Evolutionary conservation across 2,797 vertebrate species (phyloP), one percentile per base, ranked within the genome.

Genomic region (Pseudochirops corinnae): DNA sequence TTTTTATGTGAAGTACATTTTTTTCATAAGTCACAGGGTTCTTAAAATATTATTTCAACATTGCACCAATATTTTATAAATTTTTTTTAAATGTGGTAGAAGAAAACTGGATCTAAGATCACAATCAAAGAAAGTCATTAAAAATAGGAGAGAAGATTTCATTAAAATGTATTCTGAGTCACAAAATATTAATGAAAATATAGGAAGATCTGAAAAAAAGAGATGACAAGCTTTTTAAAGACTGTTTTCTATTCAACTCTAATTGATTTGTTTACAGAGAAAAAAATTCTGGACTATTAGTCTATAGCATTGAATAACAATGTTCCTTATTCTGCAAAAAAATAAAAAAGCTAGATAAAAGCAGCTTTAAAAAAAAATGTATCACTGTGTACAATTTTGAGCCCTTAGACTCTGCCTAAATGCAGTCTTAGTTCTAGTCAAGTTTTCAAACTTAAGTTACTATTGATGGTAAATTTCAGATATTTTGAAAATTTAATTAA

Each of bases 251-350:
- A 94, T 92, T 94, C 91, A 55, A 57, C 60, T 74, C 93, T 87
- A 53, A 92, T 95, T 96, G 93, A 96, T 96, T 62, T 16, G 26
- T 82, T 55, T 96, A 92, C 93, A 53, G 91, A 74, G 46, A 0
- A 18, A 56, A 33, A 46, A 57, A 93, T 90, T 55, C 2, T 87
- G 95, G 82, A 94, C 96, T 96, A 96, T 97, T 97, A 95, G 94
- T 96, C 33, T 97, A 87, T 67, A 90, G 90, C 96, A 96, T 31
- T 97, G 93, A 96, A 96, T 95, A 98, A 98, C 97, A 97, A 96
- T 97, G 97, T 96, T 94, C 93, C 96, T 98, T 98, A 98, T 98
- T 98, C 97, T 97, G 94, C 97, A 96, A 97, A 97, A 97, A 98
- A 96, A 98, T 55, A 11, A 55, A 97, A 97, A 97, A 97, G 96